Conservation (phyloP, 2,113 vertebrate genomes). For the Phoxinus phoxinus region DNA sequence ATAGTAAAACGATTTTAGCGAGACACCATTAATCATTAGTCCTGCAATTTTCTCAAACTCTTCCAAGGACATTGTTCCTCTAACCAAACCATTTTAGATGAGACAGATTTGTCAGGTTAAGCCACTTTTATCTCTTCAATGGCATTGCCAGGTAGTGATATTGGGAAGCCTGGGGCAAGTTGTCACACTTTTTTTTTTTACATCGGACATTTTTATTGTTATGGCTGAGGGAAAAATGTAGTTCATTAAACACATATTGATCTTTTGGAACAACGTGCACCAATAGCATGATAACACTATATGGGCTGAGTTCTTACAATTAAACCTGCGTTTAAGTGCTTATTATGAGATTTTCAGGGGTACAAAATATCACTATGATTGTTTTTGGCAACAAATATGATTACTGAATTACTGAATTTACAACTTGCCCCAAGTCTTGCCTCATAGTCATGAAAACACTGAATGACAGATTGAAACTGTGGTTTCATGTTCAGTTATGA, state of each 20-base stretch:
- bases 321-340: too few relatives aligned
- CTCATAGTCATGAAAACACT: not conserved
- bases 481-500: conserved; percentile 8
- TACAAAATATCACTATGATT: not conserved
- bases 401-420: not conserved
- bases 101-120: not conserved
- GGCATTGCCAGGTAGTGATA: not conserved
- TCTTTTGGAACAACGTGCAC: not conserved
- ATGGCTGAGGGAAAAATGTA: not conserved
- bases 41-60: not conserved
- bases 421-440: not conserved
- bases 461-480: not conserved
- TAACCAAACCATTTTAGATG: not conserved
- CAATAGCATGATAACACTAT: not conserved
- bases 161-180: not conserved
- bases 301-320: not conserved
- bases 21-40: conserved; percentile 16
- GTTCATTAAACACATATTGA: not conserved
- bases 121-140: not conserved
- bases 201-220: not conserved
- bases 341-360: not conserved
- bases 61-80: conserved; percentile 8
- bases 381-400: not conserved
- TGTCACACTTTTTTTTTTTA: not conserved
- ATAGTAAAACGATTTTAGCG: conserved; percentile 1